Percentiles rank a stretch among this genome's conserved stretches.
Conservation (phyloP, 2,888 invertebrate species). For the Chymomyza procnemis region DNA sequence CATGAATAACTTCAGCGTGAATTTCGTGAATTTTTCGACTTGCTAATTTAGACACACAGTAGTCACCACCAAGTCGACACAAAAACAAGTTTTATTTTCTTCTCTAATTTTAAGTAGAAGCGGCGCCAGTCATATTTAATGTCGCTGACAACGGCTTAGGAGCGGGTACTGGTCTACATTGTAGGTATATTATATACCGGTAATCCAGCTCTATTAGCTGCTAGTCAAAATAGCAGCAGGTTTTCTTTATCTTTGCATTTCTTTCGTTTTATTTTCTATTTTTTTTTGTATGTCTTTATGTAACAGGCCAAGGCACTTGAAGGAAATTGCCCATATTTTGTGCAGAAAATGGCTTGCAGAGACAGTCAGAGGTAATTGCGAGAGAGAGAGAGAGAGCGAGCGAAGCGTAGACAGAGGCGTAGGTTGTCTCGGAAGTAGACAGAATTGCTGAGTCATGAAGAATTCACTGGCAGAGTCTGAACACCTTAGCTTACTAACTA, state of each 20-base stretch:
- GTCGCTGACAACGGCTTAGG: neutral
- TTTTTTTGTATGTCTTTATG: conserved; percentile 31
- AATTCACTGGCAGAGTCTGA: neutral
- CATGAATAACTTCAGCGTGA: neutral
- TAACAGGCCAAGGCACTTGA: conserved; percentile 14
- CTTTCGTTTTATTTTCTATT: too few species aligned
- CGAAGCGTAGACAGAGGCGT: neutral
- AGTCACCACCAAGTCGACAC: neutral
- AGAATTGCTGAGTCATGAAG: neutral
- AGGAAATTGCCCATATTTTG: neutral
- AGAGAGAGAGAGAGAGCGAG: neutral
- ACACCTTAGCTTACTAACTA: neutral
- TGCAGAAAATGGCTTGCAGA: conserved; percentile 1
- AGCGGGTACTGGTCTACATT: neutral
- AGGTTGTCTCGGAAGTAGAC: neutral
- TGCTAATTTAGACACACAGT: neutral
- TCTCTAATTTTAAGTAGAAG: neutral
- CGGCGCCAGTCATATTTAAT: neutral
- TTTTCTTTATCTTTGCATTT: conserved; percentile 31
- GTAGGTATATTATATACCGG: neutral
- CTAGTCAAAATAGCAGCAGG: conserved; percentile 38
- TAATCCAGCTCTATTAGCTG: conserved; percentile 42
- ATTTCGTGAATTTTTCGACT: neutral
- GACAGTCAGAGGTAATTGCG: neutral
- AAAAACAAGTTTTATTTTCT: neutral